Evolutionary conservation across 1,140 invertebrate species (phyloP).

Genomic region (Nomia melanderi): DNA sequence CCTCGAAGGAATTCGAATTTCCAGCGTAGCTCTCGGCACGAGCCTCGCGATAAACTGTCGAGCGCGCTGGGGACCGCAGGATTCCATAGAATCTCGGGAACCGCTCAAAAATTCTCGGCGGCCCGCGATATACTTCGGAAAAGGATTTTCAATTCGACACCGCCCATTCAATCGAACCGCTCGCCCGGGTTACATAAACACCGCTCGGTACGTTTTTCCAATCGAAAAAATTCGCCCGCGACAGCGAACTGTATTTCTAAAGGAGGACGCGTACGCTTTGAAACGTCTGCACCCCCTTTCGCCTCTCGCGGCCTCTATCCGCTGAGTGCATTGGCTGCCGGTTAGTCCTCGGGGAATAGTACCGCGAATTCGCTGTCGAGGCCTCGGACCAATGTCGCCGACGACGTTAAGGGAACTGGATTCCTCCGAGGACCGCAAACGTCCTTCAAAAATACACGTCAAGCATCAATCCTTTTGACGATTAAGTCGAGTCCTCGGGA

Average conservation of each 20-base stretch:
- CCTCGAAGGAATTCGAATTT: neutral
- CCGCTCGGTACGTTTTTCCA: conserved; percentile 2
- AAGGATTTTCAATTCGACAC: conserved; percentile 20
- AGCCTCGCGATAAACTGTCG: neutral
- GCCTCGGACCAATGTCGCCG: too few relatives aligned
- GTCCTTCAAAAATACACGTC: neutral
- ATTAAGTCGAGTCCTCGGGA: neutral
- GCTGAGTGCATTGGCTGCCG: neutral
- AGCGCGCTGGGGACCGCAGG: neutral
- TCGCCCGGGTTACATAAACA: conserved; percentile 17
- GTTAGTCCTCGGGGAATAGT: neutral
- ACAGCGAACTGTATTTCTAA: neutral
- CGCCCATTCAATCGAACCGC: conserved; percentile 1
- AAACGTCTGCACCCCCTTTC: neutral
- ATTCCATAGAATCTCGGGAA: conserved; percentile 12
- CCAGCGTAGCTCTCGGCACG: neutral
- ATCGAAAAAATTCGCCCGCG: conserved; percentile 14
- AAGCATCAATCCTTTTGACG: neutral
- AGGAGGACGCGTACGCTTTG: neutral
- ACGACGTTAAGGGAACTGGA: neutral
- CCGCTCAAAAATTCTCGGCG: conserved; percentile 13
- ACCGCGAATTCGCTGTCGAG: neutral
- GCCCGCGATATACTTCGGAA: conserved; percentile 2
- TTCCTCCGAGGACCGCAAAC: neutral
- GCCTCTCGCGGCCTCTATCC: neutral